Conservation (phyloP, 1,140 invertebrate genomes). For the Delia radicum region DNA sequence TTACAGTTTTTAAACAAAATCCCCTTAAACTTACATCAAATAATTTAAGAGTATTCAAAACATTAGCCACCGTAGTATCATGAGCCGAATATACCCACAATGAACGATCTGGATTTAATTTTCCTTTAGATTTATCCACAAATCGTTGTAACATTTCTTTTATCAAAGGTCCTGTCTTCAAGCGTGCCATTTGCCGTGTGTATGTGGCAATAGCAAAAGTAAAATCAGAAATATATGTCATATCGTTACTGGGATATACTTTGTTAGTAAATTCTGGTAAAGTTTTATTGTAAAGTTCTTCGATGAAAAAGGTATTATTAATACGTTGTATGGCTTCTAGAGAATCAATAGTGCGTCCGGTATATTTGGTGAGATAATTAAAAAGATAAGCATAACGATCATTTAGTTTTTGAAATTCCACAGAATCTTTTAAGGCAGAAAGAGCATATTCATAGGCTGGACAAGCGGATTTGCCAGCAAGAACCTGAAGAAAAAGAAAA, state of each 20-base stretch:
- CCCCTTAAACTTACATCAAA: slow-evolving; percentile 61
- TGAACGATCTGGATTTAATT: slow-evolving; percentile 61
- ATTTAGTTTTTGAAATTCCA: slow-evolving; percentile 62
- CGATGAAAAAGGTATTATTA: slow-evolving; percentile 70
- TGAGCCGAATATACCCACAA: slow-evolving; percentile 78
- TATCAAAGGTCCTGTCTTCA: slow-evolving; percentile 67
- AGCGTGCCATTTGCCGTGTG: slow-evolving; percentile 58
- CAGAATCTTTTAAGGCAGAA: slow-evolving; percentile 60
- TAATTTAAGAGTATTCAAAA: slow-evolving; percentile 72
- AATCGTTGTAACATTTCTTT: slow-evolving; percentile 66
- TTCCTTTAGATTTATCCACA: slow-evolving; percentile 52
- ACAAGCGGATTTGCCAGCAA: slow-evolving; percentile 68
- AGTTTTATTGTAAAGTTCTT: slow-evolving; percentile 64
- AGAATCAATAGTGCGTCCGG: slow-evolving; percentile 61
- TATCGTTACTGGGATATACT: slow-evolving; percentile 57
- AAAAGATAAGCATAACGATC: slow-evolving; percentile 65
- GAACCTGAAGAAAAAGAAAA: slow-evolving; percentile 30
- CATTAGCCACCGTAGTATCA: slow-evolving; percentile 77
- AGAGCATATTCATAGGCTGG: slow-evolving; percentile 64
- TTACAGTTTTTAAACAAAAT: not conserved
- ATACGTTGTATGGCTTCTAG: slow-evolving; percentile 62
- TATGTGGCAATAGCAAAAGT: slow-evolving; percentile 59
- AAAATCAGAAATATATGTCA: slow-evolving; percentile 59
- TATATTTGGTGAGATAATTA: slow-evolving; percentile 63
- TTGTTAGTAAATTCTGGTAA: slow-evolving; percentile 72